Percentiles rank a stretch among this genome's conserved stretches.
Conservation (phyloP, 1,140 invertebrate genomes). For the Oscheius sp. region DNA sequence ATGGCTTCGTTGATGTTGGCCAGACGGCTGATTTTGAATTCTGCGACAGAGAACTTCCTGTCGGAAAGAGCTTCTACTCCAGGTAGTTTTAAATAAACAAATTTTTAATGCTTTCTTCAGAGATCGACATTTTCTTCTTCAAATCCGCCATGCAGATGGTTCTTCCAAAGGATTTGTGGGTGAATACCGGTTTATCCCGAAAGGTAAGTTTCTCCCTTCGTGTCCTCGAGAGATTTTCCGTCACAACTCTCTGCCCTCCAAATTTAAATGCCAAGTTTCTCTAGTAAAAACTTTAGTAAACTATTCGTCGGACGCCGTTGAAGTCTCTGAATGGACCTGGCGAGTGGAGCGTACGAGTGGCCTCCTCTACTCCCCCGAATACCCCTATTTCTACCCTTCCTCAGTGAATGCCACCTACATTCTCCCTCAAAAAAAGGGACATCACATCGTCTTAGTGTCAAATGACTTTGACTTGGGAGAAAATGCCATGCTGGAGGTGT, state of each 20-base stretch:
- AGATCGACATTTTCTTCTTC: conserved; percentile 32
- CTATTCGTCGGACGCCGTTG: conserved; percentile 24
- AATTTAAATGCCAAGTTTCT: not conserved
- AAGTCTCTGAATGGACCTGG: conserved; percentile 30
- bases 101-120: conserved; percentile 11
- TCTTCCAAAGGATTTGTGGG: conserved; percentile 19
- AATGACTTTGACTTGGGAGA: conserved; percentile 17
- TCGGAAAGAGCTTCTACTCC: conserved; percentile 26
- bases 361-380: conserved; percentile 19
- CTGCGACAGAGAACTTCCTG: conserved; percentile 22
- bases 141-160: conserved; percentile 17
- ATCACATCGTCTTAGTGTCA: conserved; percentile 20
- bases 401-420: conserved; percentile 29
- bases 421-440: conserved; percentile 20
- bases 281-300: conserved; percentile 10
- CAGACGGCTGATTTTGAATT: conserved; percentile 27
- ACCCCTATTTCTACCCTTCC: conserved; percentile 28
- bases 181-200: conserved; percentile 19
- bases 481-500: conserved; percentile 19
- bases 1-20: conserved; percentile 18
- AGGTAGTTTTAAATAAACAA: not conserved
- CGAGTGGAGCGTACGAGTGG: conserved; percentile 25
- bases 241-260: not conserved
- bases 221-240: not conserved
- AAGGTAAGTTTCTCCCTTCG: not conserved